A percentile compares a stretch with the other conserved stretches of the same genome.
These are phyloP conservation scores for Puffinus mauretanicus DNA, from an alignment of 2,113 vertebrate genomes.

Conservation along the genomic window DNA sequence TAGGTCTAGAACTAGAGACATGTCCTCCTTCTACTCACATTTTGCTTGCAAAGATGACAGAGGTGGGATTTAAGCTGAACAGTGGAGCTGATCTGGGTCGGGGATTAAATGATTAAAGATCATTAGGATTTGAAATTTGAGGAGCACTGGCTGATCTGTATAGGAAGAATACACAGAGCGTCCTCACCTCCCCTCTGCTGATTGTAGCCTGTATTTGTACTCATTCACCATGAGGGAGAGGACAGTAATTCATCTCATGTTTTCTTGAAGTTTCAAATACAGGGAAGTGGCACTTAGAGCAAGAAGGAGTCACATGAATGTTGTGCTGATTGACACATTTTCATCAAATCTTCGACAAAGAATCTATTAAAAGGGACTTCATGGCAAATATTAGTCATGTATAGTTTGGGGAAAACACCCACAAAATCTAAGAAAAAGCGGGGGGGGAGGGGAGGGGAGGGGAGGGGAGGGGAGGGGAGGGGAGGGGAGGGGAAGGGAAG, in stretches of 20 bases:
- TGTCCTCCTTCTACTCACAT: neutral
- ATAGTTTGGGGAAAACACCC: neutral
- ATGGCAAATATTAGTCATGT: neutral
- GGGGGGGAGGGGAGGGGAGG: neutral
- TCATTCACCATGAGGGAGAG: fast-evolving
- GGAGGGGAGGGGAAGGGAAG: too few relatives aligned
- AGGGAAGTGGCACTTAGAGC: neutral
- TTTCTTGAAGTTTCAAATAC: neutral
- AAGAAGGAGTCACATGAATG: neutral
- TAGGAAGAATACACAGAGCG: fast-evolving
- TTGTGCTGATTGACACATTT: neutral
- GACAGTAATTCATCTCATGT: too few relatives aligned
- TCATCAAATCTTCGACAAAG: neutral
- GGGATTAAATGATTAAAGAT: conserved; percentile 14
- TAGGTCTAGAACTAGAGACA: fast-evolving
- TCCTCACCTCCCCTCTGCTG: neutral
- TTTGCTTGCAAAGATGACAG: neutral
- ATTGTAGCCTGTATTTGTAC: fast-evolving
- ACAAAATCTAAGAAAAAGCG: neutral
- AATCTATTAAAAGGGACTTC: neutral
- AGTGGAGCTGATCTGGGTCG: neutral
- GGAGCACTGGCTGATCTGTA: neutral
- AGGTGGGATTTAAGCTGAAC: neutral
- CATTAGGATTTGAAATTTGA: neutral
- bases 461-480: too few relatives aligned